Conservation (phyloP, 2,888 invertebrate genomes). For the Hoplodrina ambigua region DNA sequence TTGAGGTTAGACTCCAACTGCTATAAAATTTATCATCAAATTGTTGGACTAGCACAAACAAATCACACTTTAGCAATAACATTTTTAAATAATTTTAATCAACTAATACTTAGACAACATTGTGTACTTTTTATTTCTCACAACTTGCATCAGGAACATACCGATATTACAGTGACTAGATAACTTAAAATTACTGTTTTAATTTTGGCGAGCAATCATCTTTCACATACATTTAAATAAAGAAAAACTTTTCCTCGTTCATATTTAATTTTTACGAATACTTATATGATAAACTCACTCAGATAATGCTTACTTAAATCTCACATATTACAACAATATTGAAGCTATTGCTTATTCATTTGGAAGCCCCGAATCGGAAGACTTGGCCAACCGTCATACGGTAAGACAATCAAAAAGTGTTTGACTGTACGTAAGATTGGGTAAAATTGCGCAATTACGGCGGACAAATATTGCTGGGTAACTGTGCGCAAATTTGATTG, state of each 20-base stretch:
- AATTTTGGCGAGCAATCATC: constrained; percentile 54
- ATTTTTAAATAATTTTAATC: constrained; percentile 30
- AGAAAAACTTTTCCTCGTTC: background rate
- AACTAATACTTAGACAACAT: constrained; percentile 36
- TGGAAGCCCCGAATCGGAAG: constrained; percentile 53
- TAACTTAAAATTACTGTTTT: constrained; percentile 55
- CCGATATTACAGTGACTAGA: constrained; percentile 71
- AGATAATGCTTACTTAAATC: background rate
- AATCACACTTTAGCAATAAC: constrained; percentile 31
- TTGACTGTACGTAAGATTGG: background rate
- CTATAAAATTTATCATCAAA: constrained; percentile 41
- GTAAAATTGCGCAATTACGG: background rate
- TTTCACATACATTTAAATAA: background rate
- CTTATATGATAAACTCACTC: background rate
- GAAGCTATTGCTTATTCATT: constrained; percentile 47
- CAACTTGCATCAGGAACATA: constrained; percentile 77
- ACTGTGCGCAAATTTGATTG: background rate
- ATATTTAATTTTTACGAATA: constrained; percentile 11
- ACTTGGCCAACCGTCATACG: constrained; percentile 12
- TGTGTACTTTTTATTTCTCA: constrained; percentile 62
- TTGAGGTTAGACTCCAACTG: background rate
- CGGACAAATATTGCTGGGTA: background rate
- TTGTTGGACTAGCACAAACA: constrained; percentile 6
- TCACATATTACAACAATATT: constrained; percentile 12
- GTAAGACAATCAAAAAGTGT: background rate